Percentiles rank a stretch among this genome's conserved stretches.
These are phyloP conservation scores for Caenorhabditis latens DNA, from an alignment of 1,140 invertebrate genomes.

Conservation along the genomic window DNA sequence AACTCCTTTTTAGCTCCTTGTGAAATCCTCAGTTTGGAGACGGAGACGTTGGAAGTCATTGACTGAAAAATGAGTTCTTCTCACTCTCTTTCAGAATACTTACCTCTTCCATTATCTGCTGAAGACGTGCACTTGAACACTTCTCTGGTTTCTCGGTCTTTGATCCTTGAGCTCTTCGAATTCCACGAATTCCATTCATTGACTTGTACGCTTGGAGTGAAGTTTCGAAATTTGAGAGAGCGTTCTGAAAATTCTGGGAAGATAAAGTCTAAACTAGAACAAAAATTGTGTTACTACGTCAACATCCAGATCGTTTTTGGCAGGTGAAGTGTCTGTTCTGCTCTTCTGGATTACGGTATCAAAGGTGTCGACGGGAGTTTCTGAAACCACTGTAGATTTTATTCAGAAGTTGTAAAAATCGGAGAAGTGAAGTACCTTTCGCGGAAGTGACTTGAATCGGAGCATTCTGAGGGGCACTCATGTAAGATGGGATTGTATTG, in stretches of 20 bases:
- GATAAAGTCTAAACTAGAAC: not conserved
- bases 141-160: slow-evolving; percentile 26
- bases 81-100: not conserved
- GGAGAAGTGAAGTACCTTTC: not conserved
- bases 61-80: not conserved
- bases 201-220: slow-evolving; percentile 20
- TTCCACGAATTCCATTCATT: not conserved
- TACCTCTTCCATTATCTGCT: slow-evolving; percentile 29
- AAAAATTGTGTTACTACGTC: slow-evolving; percentile 26
- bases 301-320: slow-evolving; percentile 41
- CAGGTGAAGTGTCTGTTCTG: not conserved
- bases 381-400: not conserved
- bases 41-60: not conserved
- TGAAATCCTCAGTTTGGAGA: slow-evolving; percentile 33
- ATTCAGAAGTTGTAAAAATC: not conserved
- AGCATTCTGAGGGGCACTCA: slow-evolving; percentile 4
- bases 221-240: slow-evolving; percentile 11
- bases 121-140: slow-evolving; percentile 5
- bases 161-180: not conserved
- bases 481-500: not conserved
- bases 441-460: slow-evolving; percentile 36
- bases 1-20: slow-evolving; percentile 50
- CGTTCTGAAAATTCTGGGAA: slow-evolving; percentile 22
- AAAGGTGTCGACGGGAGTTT: slow-evolving; percentile 3
- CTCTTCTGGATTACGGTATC: slow-evolving; percentile 35